Conservation (phyloP, 2,797 vertebrate genomes). For the Champsocephalus esox region DNA sequence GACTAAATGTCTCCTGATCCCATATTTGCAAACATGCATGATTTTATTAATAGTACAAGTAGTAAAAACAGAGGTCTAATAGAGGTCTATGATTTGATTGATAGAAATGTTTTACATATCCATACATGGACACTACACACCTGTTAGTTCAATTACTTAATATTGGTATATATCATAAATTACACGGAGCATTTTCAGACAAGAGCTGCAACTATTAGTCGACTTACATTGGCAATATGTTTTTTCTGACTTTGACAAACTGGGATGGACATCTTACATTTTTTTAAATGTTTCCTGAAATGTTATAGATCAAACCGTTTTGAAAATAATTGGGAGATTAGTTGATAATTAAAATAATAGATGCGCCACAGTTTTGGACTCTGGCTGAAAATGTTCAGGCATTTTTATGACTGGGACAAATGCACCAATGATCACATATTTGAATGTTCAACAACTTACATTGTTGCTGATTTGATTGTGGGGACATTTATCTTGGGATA, state of each 20-base stretch:
- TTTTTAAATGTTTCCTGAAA: no score
- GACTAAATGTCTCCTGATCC: neutral
- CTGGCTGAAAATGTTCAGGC: neutral
- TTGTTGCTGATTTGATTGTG: slow-evolving; percentile 78
- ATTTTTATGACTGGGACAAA: neutral
- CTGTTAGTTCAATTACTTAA: neutral
- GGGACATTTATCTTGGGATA: slow-evolving; percentile 85
- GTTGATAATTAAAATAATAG: no score
- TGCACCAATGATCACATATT: neutral
- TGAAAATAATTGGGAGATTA: no score
- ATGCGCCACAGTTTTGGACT: neutral
- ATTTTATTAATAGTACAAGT: neutral
- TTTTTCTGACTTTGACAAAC: no score
- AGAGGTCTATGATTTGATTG: no score
- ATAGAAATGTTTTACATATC: no score
- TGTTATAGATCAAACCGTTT: no score
- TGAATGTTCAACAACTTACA: slow-evolving; percentile 66
- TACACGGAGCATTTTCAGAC: neutral
- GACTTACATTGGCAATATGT: no score
- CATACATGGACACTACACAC: neutral
- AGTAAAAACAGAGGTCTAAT: no score
- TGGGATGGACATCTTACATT: no score
- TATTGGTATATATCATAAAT: neutral
- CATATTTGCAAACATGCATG: neutral
- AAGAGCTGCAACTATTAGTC: no score